These are phyloP conservation scores for Zapus hudsonius DNA, from an alignment of 2,113 vertebrate genomes.

Conservation along the genomic window DNA sequence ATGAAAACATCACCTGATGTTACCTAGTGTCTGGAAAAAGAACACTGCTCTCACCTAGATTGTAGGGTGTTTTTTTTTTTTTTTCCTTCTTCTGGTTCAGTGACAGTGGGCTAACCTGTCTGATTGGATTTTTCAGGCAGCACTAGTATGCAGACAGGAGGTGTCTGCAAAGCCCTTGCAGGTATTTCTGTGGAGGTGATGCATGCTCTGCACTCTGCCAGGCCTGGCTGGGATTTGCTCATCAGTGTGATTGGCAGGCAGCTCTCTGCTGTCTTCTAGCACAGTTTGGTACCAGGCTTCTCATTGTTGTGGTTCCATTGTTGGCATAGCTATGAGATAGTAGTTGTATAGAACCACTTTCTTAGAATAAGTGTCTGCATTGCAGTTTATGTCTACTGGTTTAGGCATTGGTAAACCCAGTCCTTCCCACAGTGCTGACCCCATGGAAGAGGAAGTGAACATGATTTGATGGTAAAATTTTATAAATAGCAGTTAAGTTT, in stretches of 20 bases:
- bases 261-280: background rate
- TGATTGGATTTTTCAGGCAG: background rate
- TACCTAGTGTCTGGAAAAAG: conserved; percentile 58
- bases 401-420: background rate
- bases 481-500: background rate
- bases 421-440: background rate
- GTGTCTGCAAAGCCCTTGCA: background rate
- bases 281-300: too few relatives aligned
- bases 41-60: conserved; percentile 10
- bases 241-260: background rate
- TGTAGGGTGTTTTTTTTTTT: background rate
- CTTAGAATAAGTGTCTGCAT: background rate
- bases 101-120: too few relatives aligned
- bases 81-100: background rate
- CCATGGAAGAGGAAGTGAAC: background rate
- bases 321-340: background rate
- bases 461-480: background rate
- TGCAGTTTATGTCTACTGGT: background rate
- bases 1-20: conserved; percentile 60
- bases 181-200: background rate
- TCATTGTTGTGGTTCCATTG: background rate
- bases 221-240: background rate
- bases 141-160: background rate
- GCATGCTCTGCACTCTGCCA: rapidly evolving
- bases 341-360: background rate